A percentile compares a stretch with the other conserved stretches of the same genome.
These are phyloP conservation scores for Sylvicola cinctus DNA, from an alignment of 2,888 invertebrate species.

Conservation along the genomic window DNA sequence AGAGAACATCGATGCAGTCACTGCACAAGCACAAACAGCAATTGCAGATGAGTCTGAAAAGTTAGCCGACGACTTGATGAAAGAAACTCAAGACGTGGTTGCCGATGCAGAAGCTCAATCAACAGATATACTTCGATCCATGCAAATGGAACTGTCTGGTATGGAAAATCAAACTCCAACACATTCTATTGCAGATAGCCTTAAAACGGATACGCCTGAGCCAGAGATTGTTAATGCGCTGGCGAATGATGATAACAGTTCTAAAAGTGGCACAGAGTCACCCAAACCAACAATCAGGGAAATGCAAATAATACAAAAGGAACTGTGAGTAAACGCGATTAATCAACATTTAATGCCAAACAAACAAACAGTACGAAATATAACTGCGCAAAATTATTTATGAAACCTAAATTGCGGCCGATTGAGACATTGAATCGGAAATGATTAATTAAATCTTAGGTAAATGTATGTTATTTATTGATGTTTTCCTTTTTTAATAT, in stretches of 20 bases:
- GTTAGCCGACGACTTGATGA: conserved; percentile 1
- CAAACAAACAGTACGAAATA: background rate
- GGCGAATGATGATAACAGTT: background rate
- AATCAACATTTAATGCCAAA: no score
- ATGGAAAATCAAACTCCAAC: background rate
- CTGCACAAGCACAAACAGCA: conserved; percentile 9
- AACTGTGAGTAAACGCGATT: no score
- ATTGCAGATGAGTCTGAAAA: conserved; percentile 7
- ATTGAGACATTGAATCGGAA: background rate
- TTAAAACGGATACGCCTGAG: conserved; percentile 3
- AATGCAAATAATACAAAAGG: no score
- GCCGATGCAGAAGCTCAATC: conserved; percentile 2
- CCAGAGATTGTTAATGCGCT: conserved; percentile 4
- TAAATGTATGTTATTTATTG: background rate
- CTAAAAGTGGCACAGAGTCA: no score
- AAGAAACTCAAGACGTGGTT: conserved; percentile 7
- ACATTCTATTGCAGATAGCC: conserved; percentile 4
- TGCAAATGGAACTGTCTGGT: background rate
- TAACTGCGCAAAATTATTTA: background rate
- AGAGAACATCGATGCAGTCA: conserved; percentile 7
- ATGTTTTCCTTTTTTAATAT: background rate
- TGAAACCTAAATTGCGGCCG: background rate
- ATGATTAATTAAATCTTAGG: background rate
- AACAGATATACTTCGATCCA: background rate
- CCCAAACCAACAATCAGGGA: background rate